Conservation (phyloP, 2,797 vertebrate genomes). For the Eupleurogrammus muticus region DNA sequence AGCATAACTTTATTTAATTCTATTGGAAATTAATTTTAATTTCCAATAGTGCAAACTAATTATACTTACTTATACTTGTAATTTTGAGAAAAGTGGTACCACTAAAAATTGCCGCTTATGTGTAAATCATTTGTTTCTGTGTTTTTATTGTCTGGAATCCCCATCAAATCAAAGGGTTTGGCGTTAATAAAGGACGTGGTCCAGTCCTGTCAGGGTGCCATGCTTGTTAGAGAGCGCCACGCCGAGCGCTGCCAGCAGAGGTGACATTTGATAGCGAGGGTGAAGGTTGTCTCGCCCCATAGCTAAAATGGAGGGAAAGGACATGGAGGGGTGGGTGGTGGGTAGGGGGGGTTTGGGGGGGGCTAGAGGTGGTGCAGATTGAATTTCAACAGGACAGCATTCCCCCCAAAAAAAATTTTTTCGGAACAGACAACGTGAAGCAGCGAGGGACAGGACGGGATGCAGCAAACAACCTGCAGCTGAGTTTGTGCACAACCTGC, state of each 20-base stretch:
- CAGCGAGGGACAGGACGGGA: conserved; percentile 50
- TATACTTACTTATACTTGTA: not conserved
- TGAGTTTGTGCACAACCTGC: conserved; percentile 25
- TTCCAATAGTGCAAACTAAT: not conserved
- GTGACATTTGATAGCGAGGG: conserved; percentile 77
- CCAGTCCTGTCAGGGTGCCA: conserved; percentile 39
- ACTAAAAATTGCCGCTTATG: not conserved
- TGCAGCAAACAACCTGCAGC: conserved; percentile 56
- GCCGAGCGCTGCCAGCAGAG: conserved; percentile 51
- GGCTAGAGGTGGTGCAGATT: conserved; percentile 65
- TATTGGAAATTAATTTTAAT: no score
- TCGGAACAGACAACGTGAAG: conserved; percentile 68
- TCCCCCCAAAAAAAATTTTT: conserved; percentile 73
- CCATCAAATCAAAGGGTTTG: not conserved
- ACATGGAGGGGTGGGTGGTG: conserved; percentile 71
- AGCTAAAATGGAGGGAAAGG: conserved; percentile 69
- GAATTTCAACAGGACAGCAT: conserved; percentile 82
- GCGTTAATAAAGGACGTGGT: conserved; percentile 13
- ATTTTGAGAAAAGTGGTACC: not conserved
- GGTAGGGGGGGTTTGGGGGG: conserved; percentile 60
- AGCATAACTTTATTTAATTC: no score
- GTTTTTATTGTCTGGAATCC: not conserved
- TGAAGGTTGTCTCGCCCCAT: conserved; percentile 73
- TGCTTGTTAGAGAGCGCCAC: conserved; percentile 53
- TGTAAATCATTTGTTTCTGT: not conserved